Percentiles rank a stretch among this genome's conserved stretches.
These are phyloP conservation scores for Drosophila pseudoobscura DNA, from an alignment of 1,140 invertebrate genomes.

Conservation along the genomic window DNA sequence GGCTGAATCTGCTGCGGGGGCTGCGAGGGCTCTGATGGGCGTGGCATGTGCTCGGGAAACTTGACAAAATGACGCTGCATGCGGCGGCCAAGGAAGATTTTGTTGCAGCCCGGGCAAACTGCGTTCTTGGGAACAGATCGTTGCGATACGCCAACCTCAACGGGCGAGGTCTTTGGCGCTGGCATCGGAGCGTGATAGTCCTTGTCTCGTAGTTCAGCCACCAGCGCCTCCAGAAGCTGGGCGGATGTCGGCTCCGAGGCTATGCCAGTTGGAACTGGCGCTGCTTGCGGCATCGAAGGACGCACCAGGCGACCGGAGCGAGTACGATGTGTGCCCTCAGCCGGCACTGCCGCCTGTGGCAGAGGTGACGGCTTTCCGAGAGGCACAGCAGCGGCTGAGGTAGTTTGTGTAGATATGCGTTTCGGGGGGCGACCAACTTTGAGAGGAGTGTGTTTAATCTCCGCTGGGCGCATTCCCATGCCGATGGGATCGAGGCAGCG, in stretches of 20 bases:
- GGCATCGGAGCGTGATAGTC: slow-evolving; percentile 50
- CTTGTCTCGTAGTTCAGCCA: slow-evolving; percentile 59
- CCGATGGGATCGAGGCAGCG: slow-evolving; percentile 63
- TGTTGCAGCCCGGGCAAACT: slow-evolving; percentile 73
- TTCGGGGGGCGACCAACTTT: slow-evolving; percentile 42
- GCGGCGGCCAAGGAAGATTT: slow-evolving; percentile 76
- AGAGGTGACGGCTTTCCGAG: not conserved
- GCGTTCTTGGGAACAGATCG: slow-evolving; percentile 64
- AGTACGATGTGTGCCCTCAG: slow-evolving; percentile 39
- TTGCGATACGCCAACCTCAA: not conserved
- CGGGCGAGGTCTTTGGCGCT: slow-evolving; percentile 3
- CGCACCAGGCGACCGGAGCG: slow-evolving; percentile 62
- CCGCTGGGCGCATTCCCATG: slow-evolving; percentile 55
- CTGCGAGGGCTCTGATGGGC: slow-evolving; percentile 13
- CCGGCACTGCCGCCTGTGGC: slow-evolving; percentile 3
- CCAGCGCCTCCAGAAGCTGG: slow-evolving; percentile 39
- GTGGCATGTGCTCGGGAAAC: slow-evolving; percentile 72
- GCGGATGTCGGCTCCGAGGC: slow-evolving; percentile 28
- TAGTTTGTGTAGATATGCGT: not conserved
- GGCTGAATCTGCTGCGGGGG: not conserved
- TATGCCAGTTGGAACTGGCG: not conserved
- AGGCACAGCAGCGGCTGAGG: slow-evolving; percentile 4
- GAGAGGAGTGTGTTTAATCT: not conserved
- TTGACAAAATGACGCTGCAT: slow-evolving; percentile 75
- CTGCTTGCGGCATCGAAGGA: slow-evolving; percentile 36